A percentile compares a stretch with the other conserved stretches of the same genome.
phyloP scores from a whole-genome alignment of 2,888 invertebrate genomes.

The Auanema freiburgensis region DNA sequence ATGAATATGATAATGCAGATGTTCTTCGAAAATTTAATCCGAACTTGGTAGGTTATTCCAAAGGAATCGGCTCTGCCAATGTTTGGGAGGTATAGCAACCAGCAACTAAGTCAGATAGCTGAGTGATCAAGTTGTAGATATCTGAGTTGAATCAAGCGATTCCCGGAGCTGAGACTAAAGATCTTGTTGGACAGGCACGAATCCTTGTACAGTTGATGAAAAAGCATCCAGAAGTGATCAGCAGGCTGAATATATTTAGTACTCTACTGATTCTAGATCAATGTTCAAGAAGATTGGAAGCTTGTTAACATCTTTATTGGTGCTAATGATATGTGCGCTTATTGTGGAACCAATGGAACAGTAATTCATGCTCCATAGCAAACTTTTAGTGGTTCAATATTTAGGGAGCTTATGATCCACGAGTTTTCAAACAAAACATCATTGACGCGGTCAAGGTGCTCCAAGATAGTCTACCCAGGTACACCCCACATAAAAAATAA shows the following conservation, averaged over 20 bases:
- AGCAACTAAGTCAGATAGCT: neutral
- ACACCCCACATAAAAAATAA: slow-evolving; percentile 4
- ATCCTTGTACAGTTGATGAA: slow-evolving; percentile 44
- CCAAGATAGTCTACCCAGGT: slow-evolving; percentile 47
- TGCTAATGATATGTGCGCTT: slow-evolving; percentile 55
- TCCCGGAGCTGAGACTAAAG: slow-evolving; percentile 48
- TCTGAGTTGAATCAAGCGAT: slow-evolving; percentile 47
- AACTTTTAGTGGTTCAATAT: slow-evolving; percentile 2
- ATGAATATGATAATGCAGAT: no score
- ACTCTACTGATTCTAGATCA: slow-evolving; percentile 20
- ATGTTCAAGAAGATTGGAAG: slow-evolving; percentile 57
- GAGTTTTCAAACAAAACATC: slow-evolving; percentile 39
- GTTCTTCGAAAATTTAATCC: slow-evolving; percentile 78
- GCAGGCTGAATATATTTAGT: neutral
- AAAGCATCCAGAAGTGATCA: slow-evolving; percentile 34
- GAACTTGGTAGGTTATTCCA: slow-evolving; percentile 69
- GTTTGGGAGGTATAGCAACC: slow-evolving; percentile 44
- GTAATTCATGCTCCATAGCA: neutral
- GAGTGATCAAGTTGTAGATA: slow-evolving; percentile 6
- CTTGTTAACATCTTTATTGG: slow-evolving; percentile 58
- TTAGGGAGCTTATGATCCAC: slow-evolving; percentile 30
- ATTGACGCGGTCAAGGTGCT: slow-evolving; percentile 43
- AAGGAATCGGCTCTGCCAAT: slow-evolving; percentile 45
- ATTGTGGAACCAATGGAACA: slow-evolving; percentile 36
- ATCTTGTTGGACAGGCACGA: slow-evolving; percentile 43